These are phyloP conservation scores for Thinocorus orbignyianus DNA, from an alignment of 2,113 vertebrate species.

Conservation along the genomic window DNA sequence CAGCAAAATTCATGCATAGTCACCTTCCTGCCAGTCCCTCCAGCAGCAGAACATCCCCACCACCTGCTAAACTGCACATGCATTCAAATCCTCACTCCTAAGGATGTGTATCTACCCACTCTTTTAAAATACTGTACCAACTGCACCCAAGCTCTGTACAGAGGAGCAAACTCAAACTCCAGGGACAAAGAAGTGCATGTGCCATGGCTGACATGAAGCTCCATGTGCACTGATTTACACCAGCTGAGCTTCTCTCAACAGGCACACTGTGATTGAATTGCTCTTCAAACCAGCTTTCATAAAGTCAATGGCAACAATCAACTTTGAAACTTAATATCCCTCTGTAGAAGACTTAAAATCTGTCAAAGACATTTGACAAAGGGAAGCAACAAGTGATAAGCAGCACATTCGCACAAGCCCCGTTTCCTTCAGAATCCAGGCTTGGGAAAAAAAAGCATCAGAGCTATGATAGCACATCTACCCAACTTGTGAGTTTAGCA, in stretches of 20 bases:
- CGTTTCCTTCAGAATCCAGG: background rate
- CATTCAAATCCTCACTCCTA: background rate
- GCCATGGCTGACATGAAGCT: accelerated
- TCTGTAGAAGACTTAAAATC: background rate
- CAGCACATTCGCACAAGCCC: background rate
- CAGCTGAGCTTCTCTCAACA: background rate
- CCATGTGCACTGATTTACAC: background rate
- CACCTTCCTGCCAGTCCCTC: background rate
- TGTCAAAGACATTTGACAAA: background rate
- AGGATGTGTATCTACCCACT: background rate
- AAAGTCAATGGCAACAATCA: background rate
- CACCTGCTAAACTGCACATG: background rate
- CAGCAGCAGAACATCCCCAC: background rate
- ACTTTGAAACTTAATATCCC: background rate
- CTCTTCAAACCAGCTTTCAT: background rate
- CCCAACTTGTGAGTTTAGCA: background rate
- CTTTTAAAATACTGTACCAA: background rate
- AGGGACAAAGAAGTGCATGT: background rate
- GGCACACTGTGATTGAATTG: background rate
- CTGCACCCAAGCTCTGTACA: accelerated
- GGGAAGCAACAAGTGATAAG: background rate
- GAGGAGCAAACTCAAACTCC: background rate
- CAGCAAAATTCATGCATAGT: background rate
- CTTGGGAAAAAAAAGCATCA: background rate
- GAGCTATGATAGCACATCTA: background rate